phyloP scores from a whole-genome alignment of 2,113 vertebrate genomes.

The Ailuropoda melanoleuca region DNA sequence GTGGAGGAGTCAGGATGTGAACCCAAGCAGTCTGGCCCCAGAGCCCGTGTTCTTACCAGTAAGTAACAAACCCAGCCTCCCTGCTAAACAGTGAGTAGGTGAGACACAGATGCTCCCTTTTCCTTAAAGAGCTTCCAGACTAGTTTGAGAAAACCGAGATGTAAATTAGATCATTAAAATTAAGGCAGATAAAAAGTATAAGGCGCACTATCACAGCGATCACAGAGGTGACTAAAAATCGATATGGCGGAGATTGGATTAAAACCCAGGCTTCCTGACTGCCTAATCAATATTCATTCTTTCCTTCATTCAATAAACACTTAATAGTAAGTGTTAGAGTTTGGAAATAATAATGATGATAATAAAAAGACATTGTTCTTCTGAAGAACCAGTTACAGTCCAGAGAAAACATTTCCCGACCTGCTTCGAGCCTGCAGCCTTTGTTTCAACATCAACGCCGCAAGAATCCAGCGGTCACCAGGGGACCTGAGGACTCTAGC shows the following conservation, averaged over 20 bases:
- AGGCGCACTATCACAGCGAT: background rate
- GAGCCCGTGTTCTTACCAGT: background rate
- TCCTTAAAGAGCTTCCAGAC: background rate
- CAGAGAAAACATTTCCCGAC: conserved; percentile 5
- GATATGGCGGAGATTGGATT: background rate
- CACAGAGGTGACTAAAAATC: background rate
- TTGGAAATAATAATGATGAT: background rate
- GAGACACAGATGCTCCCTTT: background rate
- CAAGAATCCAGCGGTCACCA: background rate
- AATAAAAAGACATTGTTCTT: background rate
- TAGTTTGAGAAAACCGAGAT: background rate
- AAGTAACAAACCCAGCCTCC: background rate
- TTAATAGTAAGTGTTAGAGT: background rate
- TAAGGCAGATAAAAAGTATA: background rate
- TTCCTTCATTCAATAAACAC: background rate
- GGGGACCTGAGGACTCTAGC: background rate
- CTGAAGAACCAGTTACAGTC: background rate
- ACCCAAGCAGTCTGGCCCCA: background rate
- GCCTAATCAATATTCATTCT: background rate
- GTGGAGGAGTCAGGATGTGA: background rate
- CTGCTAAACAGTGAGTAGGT: background rate
- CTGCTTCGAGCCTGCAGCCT: background rate
- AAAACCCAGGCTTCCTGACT: background rate
- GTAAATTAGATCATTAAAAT: background rate
- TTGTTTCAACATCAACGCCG: background rate